These are phyloP conservation scores for Acrobeloides nanus DNA, from an alignment of 2,888 invertebrate species.

Conservation along the genomic window DNA sequence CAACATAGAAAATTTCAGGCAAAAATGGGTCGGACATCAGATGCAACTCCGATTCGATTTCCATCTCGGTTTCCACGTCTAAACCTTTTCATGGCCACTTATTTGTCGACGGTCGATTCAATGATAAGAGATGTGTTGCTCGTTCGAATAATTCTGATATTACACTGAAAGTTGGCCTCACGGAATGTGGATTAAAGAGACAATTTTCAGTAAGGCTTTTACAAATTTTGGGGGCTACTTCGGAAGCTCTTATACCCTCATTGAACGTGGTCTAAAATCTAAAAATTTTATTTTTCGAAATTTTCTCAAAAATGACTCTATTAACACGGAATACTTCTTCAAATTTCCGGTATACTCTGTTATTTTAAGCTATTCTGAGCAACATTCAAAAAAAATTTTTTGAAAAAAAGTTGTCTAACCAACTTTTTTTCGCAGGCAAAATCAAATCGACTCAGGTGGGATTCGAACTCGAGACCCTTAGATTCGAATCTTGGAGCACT, in stretches of 20 bases:
- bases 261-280: background rate
- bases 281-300: background rate
- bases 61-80: constrained; percentile 26
- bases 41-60: constrained; percentile 22
- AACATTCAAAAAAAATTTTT: no score
- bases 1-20: no score
- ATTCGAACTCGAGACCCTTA: no score
- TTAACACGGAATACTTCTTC: no score
- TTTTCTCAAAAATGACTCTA: background rate
- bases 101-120: constrained; percentile 28
- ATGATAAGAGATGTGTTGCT: constrained; percentile 15
- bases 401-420: no score
- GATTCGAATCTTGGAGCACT: no score
- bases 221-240: background rate
- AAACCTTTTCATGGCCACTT: constrained; percentile 28
- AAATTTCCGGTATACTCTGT: no score
- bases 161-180: constrained; percentile 11
- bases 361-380: no score
- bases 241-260: background rate
- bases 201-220: constrained; percentile 26
- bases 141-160: constrained; percentile 13
- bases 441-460: no score
- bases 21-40: constrained; percentile 28
- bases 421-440: no score
- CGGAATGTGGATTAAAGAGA: constrained; percentile 23